Evolutionary conservation across 2,797 vertebrate species (phyloP), one percentile per base, ranked within the genome.

Genomic region (Megaceryle alcyon): DNA sequence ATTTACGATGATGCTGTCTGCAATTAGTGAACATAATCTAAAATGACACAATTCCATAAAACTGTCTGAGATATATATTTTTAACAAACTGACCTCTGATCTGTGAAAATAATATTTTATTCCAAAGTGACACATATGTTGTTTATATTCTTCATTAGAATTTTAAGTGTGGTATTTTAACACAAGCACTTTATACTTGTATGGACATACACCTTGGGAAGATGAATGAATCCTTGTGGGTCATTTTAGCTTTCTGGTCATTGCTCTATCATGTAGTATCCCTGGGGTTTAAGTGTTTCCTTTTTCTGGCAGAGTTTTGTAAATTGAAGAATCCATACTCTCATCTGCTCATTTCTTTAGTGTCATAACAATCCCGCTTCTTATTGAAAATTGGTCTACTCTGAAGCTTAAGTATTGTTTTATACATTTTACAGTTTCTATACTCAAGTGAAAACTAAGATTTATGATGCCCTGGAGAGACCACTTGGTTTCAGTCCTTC

Each of bases 381-480:
- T 81, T 97, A 95, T 66, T 96, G 92, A 97, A 98, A 98, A 98
- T 97, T 97, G 96, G 73, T 96, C 96, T 97, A 96, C 77, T 97
- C 94, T 96, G 94, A 98, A 93, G 94, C 90, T 97, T 98, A 98
- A 98, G 97, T 97, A 97, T 96, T 97, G 87, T 97, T 98, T 97
- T 97, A 96, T 96, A 76, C 57, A 95, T 96, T 97, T 97, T 94
- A 97, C 85, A 61, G 72, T 96, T 98, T 97, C 88, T 95, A 73
- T 95, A 97, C 95, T 98, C 92, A 95, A 97, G 94, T 96, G 95
- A 96, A 98, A 98, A 96, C 92, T 95, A 96, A 97, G 96, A 98
- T 97, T 97, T 97, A 97, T 95, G 92, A 97, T 97, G 92, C 96
- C 97, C 95, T 25, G 26, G 96, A 97, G 97, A 97, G 91, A 94